Evolutionary conservation across 1,140 invertebrate genomes (phyloP).

Genomic region (Plodia interpunctella): DNA sequence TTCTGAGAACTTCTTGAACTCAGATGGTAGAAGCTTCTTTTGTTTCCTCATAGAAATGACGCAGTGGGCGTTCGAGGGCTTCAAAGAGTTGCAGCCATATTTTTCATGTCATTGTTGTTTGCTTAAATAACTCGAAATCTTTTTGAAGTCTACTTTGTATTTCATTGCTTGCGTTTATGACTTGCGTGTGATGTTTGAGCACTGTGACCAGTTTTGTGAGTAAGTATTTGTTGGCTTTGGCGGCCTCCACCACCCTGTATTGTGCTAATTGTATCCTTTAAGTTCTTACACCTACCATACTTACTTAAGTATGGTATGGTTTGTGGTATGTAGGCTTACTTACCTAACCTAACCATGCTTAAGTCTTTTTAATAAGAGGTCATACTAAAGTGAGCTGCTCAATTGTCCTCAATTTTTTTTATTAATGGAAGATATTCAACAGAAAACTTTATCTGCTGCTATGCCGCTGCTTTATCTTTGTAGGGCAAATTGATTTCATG

Average conservation of each 20-base stretch:
- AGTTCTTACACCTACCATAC: too few species aligned
- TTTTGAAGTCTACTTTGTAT: conserved; percentile 12
- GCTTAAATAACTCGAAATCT: conserved; percentile 11
- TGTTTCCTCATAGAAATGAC: conserved; percentile 12
- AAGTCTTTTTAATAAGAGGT: too few species aligned
- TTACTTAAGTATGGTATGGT: too few species aligned
- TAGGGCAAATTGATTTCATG: neutral
- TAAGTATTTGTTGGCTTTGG: neutral
- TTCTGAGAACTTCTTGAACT: conserved; percentile 14
- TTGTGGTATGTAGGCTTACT: too few species aligned
- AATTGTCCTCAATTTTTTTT: too few species aligned
- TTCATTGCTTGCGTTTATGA: conserved; percentile 1
- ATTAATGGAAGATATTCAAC: too few species aligned
- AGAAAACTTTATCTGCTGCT: too few species aligned
- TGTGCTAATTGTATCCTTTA: too few species aligned
- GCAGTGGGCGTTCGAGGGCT: conserved; percentile 18
- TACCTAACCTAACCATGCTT: too few species aligned
- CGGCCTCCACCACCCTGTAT: too few species aligned
- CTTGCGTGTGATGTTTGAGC: neutral
- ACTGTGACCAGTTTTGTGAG: neutral
- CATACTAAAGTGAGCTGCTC: too few species aligned
- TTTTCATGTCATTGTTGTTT: conserved; percentile 13
- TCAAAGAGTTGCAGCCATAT: conserved; percentile 11
- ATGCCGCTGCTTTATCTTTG: too few species aligned
- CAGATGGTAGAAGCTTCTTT: conserved; percentile 15